Evolutionary conservation across 1,140 invertebrate genomes (phyloP).

Genomic region (Hypsibius dujardini): DNA sequence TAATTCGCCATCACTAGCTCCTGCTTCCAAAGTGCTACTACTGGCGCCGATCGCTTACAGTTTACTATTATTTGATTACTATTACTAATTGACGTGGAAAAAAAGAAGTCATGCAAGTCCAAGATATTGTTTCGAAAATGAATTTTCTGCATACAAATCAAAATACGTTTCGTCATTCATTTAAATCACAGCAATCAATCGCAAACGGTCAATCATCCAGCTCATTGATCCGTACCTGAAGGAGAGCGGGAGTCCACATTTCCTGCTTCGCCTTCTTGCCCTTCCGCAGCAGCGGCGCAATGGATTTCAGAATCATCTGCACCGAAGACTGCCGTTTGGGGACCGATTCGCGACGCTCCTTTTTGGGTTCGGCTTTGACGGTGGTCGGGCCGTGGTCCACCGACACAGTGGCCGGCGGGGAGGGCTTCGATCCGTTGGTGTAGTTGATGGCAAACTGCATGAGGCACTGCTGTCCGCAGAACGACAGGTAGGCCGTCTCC

Average conservation of each 20-base stretch:
- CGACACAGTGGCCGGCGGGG: constrained; percentile 11
- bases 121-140: too few relatives aligned
- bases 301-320: constrained; percentile 25
- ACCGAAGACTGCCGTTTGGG: constrained; percentile 27
- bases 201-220: too few relatives aligned
- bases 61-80: too few relatives aligned
- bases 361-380: constrained; percentile 16
- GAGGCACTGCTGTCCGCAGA: neutral
- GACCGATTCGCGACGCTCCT: constrained; percentile 24
- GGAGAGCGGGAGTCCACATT: neutral
- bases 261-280: constrained; percentile 20
- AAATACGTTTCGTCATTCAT: too few relatives aligned
- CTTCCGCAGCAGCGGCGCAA: constrained; percentile 24
- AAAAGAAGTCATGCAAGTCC: too few relatives aligned
- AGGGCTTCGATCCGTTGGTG: neutral
- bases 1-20: too few relatives aligned
- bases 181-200: too few relatives aligned
- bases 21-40: too few relatives aligned
- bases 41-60: too few relatives aligned
- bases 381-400: neutral
- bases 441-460: constrained; percentile 1
- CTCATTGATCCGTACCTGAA: neutral
- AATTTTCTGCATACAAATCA: too few relatives aligned
- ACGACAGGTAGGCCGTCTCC: neutral
- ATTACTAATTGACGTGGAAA: too few relatives aligned